Percentiles rank a stretch among this genome's conserved stretches.
phyloP scores from a whole-genome alignment of 1,140 invertebrate genomes.

The Dendrolimus punctatus region DNA sequence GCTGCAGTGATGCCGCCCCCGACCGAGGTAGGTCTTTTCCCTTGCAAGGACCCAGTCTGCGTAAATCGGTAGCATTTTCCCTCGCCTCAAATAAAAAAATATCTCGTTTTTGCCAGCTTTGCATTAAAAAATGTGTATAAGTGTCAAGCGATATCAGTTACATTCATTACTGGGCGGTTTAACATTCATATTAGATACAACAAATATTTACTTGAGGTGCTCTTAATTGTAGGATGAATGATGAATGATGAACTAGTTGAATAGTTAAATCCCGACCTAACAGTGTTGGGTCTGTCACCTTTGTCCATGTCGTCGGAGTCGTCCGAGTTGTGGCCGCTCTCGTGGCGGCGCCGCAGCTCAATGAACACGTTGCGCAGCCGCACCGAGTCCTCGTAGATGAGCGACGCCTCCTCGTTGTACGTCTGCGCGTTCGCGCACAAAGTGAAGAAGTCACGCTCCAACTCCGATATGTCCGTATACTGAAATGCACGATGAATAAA shows the following conservation, averaged over 20 bases:
- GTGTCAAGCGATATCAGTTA: too few relatives aligned
- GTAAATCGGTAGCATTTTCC: too few relatives aligned
- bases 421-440: conserved; percentile 96
- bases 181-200: too few relatives aligned
- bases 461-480: conserved; percentile 90
- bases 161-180: too few relatives aligned
- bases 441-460: conserved; percentile 94
- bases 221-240: neutral
- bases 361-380: conserved; percentile 90
- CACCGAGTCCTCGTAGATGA: conserved; percentile 97
- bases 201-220: too few relatives aligned
- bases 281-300: conserved; percentile 22
- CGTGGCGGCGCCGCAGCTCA: conserved; percentile 53
- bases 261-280: neutral
- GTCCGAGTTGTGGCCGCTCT: conserved; percentile 51
- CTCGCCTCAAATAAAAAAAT: too few relatives aligned
- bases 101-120: too few relatives aligned
- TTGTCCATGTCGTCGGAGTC: conserved; percentile 61
- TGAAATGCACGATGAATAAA: conserved; percentile 39
- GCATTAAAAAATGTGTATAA: too few relatives aligned
- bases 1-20: too few relatives aligned
- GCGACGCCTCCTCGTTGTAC: conserved; percentile 96
- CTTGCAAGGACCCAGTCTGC: too few relatives aligned
- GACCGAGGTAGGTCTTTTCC: too few relatives aligned
- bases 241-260: too few relatives aligned